Conservation (phyloP, 2,797 vertebrate genomes). For the Lagorchestes hirsutus region DNA sequence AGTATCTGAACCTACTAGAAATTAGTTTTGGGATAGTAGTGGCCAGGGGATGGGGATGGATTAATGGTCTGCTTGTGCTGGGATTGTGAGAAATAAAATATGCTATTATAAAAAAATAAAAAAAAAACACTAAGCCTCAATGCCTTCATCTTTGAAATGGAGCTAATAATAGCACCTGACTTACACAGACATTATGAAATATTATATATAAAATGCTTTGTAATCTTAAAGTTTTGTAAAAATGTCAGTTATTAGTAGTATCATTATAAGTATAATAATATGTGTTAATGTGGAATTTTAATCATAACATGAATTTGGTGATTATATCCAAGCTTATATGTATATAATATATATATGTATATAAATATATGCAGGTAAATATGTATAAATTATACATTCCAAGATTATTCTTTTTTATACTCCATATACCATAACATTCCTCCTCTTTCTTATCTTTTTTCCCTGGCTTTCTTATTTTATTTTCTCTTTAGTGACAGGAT, state of each 20-base stretch:
- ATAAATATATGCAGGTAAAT: neutral
- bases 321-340: neutral
- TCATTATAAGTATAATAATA: neutral
- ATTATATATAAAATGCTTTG: neutral
- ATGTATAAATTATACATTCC: neutral
- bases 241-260: neutral
- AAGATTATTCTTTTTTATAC: neutral
- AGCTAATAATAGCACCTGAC: neutral
- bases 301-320: neutral
- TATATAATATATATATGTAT: neutral
- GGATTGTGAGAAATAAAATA: neutral
- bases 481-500: constrained; percentile 67
- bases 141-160: neutral
- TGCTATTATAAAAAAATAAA: constrained; percentile 1
- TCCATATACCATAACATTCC: neutral
- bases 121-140: neutral
- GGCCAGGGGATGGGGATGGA: neutral
- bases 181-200: neutral
- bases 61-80: neutral
- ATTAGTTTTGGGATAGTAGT: neutral
- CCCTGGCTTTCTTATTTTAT: constrained; percentile 69
- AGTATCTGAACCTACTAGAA: neutral
- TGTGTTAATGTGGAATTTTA: neutral
- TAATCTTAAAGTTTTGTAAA: neutral
- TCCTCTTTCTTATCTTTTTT: neutral